A percentile compares a stretch with the other conserved stretches of the same genome.
These are phyloP conservation scores for Coryphaenoides rupestris DNA, from an alignment of 2,113 vertebrate species.

Conservation along the genomic window DNA sequence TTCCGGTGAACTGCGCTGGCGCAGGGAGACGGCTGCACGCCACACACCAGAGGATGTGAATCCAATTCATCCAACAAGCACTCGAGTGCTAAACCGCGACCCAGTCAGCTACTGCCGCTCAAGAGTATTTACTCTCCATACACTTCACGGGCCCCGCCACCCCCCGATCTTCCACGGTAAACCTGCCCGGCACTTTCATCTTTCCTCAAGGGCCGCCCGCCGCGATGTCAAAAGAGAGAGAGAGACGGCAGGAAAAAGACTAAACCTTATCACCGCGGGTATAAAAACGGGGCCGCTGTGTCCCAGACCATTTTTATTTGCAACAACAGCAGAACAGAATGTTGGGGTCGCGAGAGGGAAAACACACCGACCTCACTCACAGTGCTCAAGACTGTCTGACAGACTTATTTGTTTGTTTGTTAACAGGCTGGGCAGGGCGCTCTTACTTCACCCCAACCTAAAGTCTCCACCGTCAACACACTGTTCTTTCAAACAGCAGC, in stretches of 20 bases:
- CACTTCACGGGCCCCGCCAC: constrained; percentile 40
- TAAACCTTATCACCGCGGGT: not conserved
- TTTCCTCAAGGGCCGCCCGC: constrained; percentile 20
- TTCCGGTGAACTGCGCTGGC: not conserved
- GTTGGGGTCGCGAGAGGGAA: too few species aligned
- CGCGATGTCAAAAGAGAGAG: constrained; percentile 10
- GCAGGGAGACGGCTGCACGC: constrained; percentile 31
- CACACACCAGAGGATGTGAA: constrained; percentile 52
- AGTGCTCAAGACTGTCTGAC: too few species aligned
- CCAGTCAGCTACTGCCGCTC: constrained; percentile 28
- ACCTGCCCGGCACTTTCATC: constrained; percentile 35
- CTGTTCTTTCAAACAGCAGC: too few species aligned
- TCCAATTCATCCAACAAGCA: constrained; percentile 53
- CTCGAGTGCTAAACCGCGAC: constrained; percentile 53
- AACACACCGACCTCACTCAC: too few species aligned
- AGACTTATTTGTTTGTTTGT: too few species aligned
- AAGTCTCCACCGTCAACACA: too few species aligned
- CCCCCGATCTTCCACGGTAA: constrained; percentile 36
- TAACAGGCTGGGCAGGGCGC: too few species aligned
- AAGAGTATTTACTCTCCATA: constrained; percentile 41
- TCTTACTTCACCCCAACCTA: too few species aligned
- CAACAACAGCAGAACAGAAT: too few species aligned
- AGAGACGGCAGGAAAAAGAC: constrained; percentile 19
- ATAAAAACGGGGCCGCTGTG: too few species aligned
- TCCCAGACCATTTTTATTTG: too few species aligned